phyloP scores from a whole-genome alignment of 2,113 vertebrate genomes.

The Corythaeola cristata region DNA sequence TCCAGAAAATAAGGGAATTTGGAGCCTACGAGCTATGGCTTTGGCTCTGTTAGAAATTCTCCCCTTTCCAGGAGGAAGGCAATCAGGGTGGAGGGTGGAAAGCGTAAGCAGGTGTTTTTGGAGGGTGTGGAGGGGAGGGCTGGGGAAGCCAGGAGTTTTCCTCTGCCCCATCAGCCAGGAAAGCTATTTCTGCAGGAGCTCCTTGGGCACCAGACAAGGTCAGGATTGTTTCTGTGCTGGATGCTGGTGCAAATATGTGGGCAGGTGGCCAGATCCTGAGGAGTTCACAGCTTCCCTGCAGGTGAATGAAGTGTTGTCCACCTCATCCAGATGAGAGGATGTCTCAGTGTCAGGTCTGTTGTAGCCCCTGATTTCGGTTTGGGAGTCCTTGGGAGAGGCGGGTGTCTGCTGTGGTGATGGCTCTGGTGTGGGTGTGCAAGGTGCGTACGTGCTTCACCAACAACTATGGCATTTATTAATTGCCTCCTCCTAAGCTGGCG shows the following conservation, averaged over 20 bases:
- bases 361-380: neutral
- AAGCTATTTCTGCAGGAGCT: neutral
- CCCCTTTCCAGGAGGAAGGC: neutral
- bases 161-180: neutral
- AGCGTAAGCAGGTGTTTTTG: neutral
- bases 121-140: neutral
- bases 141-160: neutral
- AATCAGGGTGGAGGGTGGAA: neutral
- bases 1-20: neutral
- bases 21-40: neutral
- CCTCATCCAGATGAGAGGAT: neutral
- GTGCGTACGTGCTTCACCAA: neutral
- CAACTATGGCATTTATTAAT: neutral
- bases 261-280: neutral
- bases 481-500: neutral
- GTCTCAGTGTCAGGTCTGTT: neutral
- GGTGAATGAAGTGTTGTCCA: fast-evolving
- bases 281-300: neutral
- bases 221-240: neutral
- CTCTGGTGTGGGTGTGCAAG: neutral
- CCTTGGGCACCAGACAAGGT: neutral
- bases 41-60: neutral
- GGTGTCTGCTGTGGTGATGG: neutral
- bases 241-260: neutral
- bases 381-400: neutral